Evolutionary conservation across 2,888 invertebrate genomes (phyloP), one percentile per base, ranked within the genome.

Genomic region (Agonopterix arenella): DNA sequence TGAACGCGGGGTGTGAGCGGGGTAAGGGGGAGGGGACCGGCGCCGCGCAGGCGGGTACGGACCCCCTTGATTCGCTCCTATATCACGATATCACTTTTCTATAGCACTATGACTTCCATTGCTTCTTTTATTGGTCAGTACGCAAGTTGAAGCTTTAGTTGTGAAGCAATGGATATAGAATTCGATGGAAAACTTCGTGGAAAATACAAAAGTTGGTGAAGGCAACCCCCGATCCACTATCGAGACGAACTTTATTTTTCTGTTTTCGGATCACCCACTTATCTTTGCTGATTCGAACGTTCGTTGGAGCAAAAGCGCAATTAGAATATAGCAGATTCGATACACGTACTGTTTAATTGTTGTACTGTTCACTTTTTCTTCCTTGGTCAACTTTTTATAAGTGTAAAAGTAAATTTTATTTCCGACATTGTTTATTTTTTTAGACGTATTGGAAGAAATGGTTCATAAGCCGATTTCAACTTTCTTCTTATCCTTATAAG

Each of bases 191-290:
- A 41, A 41, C 7, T 11, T 11, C 11, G 11, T 11, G n/a, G 41
- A 41, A 41, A 11, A n/a, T n/a, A 41, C n/a, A 41, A 11, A 11
- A 28, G 28, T 7, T 28, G 28, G 28, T 28, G 28, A 28, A 28
- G 28, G 28, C 28, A 18, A 45, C 44, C 43, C 40, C 53, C 56
- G 57, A 56, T 53, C 57, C 60, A 62, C 66, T 64, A 70, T 69
- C 61, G 63, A 57, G 59, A 28, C 28, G 28, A 63, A 71, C 63
- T 73, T 68, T 73, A 73, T 77, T 79, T 76, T 76, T 74, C 69
- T 70, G 69, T 70, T 73, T 74, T 72, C 57, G 60, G 65, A 70
- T 75, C 70, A 64, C 57, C 70, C 68, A 72, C 72, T 73, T 74
- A 71, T 74, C 73, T 73, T 58, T 53, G 59, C 62, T 59, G 64